Conservation (phyloP, 2,797 vertebrate genomes). For the Acanthurus tractus region DNA sequence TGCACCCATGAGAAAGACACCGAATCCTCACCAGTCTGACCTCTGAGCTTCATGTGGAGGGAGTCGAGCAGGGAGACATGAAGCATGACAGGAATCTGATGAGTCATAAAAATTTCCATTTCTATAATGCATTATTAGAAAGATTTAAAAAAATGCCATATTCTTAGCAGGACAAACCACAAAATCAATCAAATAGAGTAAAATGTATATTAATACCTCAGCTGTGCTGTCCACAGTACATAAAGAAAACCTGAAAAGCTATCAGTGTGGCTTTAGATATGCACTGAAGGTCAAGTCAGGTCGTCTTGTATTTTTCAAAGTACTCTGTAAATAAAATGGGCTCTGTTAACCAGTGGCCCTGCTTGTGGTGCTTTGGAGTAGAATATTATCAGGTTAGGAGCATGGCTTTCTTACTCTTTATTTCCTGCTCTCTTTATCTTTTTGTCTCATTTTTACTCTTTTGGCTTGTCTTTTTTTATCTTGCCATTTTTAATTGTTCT, state of each 20-base stretch:
- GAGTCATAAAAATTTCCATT: background rate
- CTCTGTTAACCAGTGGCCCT: slow-evolving; percentile 56
- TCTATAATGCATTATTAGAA: background rate
- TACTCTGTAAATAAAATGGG: slow-evolving; percentile 52
- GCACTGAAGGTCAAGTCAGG: slow-evolving; percentile 47
- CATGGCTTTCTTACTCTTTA: slow-evolving; percentile 19
- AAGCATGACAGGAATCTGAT: background rate
- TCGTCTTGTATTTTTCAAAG: slow-evolving; percentile 40
- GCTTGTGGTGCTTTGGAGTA: slow-evolving; percentile 43
- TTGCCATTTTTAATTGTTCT: background rate
- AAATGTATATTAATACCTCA: background rate
- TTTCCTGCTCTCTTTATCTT: slow-evolving; percentile 20
- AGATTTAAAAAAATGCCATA: background rate
- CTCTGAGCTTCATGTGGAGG: slow-evolving; percentile 20
- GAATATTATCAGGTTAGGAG: slow-evolving; percentile 51
- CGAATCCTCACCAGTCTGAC: slow-evolving; percentile 11
- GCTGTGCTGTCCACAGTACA: background rate
- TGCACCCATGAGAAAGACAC: background rate
- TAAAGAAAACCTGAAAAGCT: background rate
- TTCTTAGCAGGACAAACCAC: background rate
- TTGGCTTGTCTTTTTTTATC: slow-evolving; percentile 5
- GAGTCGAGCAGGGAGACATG: background rate
- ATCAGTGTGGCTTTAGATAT: background rate
- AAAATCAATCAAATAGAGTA: background rate
- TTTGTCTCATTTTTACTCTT: slow-evolving; percentile 1